Evolutionary conservation across 2,113 vertebrate species (phyloP).

Genomic region (Steatornis caripensis): DNA sequence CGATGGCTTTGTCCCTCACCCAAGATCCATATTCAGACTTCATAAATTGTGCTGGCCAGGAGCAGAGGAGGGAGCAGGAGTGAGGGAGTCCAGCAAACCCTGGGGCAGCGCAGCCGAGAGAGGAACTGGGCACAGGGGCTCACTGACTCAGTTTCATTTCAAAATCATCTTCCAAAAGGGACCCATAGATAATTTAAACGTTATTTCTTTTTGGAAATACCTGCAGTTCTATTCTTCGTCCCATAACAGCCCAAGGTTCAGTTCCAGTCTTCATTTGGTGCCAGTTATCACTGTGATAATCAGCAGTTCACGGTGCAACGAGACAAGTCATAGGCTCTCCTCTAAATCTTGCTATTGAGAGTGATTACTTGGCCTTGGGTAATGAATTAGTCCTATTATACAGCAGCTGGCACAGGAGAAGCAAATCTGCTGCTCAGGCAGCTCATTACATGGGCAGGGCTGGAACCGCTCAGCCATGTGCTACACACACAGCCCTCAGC

Average conservation of each 20-base stretch:
- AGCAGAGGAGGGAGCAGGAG: not conserved
- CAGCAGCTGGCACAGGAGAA: conserved; percentile 44
- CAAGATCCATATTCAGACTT: not conserved
- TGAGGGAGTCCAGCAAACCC: not conserved
- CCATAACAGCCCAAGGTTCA: not conserved
- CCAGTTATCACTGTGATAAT: not conserved
- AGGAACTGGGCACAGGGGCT: not conserved
- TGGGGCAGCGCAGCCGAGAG: not conserved
- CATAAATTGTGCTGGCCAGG: not conserved
- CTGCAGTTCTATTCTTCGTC: not conserved
- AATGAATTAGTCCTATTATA: conserved; percentile 59
- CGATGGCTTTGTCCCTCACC: not conserved
- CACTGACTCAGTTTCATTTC: not conserved
- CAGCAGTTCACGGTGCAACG: not conserved
- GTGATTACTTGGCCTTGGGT: conserved; percentile 49
- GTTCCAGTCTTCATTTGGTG: not conserved
- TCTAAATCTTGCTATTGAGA: conserved; percentile 51
- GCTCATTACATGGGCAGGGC: not conserved
- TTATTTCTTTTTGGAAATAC: not conserved
- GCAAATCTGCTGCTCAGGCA: conserved; percentile 51
- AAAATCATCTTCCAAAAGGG: not conserved
- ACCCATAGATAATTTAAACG: not conserved
- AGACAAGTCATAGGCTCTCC: not conserved
- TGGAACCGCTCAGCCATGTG: conserved; percentile 9
- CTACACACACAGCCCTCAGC: not conserved